Evolutionary conservation across 2,888 invertebrate species (phyloP).

Genomic region (Leptinotarsa rubiginosa): DNA sequence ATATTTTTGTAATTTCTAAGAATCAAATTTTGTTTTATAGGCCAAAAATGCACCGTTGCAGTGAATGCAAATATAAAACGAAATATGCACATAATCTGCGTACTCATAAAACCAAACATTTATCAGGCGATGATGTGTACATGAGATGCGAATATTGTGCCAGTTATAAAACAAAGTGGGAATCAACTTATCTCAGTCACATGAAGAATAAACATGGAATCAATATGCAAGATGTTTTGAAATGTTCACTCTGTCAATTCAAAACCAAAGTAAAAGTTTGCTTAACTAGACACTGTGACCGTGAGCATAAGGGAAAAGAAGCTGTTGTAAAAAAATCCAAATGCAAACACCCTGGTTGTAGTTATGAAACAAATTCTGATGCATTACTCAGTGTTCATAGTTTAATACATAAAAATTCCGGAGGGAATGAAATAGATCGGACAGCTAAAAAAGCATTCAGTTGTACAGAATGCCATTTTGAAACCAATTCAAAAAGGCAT

Average conservation of each 20-base stretch:
- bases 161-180: conserved; percentile 46
- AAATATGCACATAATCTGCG: conserved; percentile 42
- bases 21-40: conserved; percentile 32
- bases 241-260: conserved; percentile 39
- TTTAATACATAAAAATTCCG: conserved; percentile 17
- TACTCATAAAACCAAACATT: conserved; percentile 44
- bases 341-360: conserved; percentile 28
- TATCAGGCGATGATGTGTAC: conserved; percentile 40
- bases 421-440: not conserved
- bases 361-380: conserved; percentile 28
- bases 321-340: conserved; percentile 12
- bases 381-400: conserved; percentile 24
- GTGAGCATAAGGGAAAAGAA: conserved; percentile 29
- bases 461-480: conserved; percentile 37
- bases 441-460: conserved; percentile 30
- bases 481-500: conserved; percentile 35
- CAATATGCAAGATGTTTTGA: conserved; percentile 31
- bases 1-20: not conserved
- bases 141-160: conserved; percentile 41
- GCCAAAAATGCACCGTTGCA: conserved; percentile 35
- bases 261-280: conserved; percentile 41
- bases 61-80: conserved; percentile 42
- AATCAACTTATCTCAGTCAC: conserved; percentile 40
- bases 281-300: conserved; percentile 37
- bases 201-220: conserved; percentile 43